Conservation (phyloP, 2,797 vertebrate species). For the Pseudocheirus occidentalis region DNA sequence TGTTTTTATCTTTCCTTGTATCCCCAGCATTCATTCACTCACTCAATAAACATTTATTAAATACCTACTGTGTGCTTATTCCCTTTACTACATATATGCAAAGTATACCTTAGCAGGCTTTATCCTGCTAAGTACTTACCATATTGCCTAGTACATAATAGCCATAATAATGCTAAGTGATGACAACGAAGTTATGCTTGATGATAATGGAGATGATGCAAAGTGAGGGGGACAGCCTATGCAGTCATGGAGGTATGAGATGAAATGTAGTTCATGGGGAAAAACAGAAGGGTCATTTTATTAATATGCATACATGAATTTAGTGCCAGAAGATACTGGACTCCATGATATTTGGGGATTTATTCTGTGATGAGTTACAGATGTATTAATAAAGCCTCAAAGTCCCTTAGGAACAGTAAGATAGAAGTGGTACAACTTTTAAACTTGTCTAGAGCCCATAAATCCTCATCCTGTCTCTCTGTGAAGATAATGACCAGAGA, state of each 20-base stretch:
- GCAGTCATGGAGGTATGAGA: not conserved
- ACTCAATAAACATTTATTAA: not conserved
- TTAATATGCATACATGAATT: not conserved
- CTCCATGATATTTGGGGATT: not conserved
- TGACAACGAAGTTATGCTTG: not conserved
- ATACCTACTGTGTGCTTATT: too few species aligned
- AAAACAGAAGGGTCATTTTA: not conserved
- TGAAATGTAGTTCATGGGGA: not conserved
- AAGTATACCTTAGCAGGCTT: too few species aligned
- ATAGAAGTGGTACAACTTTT: not conserved
- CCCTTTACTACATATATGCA: too few species aligned
- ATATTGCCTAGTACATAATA: not conserved
- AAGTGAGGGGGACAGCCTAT: not conserved
- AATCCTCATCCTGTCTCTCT: not conserved
- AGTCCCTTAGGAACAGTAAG: not conserved
- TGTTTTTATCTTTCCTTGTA: not conserved
- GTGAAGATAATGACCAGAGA: not conserved
- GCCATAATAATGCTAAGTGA: fast-evolving
- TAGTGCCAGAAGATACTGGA: not conserved
- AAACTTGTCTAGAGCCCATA: not conserved
- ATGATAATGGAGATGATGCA: not conserved
- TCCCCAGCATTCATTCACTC: not conserved
- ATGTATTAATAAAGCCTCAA: not conserved
- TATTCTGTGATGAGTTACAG: not conserved
- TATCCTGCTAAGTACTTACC: not conserved